Evolutionary conservation across 2,888 invertebrate genomes (phyloP), one percentile per base, ranked within the genome.

Genomic region (Seira musarum): DNA sequence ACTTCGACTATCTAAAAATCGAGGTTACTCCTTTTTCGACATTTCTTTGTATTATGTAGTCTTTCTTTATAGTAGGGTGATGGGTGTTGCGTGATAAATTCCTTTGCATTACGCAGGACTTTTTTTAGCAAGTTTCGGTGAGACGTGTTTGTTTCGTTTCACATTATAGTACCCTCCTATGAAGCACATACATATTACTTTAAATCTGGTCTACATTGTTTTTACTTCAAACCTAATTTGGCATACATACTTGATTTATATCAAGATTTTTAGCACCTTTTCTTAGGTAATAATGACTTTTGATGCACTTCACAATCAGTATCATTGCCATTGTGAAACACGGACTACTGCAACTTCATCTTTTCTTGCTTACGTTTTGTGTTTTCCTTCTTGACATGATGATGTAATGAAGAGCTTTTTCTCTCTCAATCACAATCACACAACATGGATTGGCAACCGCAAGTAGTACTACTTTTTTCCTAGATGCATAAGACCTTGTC

Each of bases 391-490:
- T 40, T 46, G 1, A 49, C 19, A n/a, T 64, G 61, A 73, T 73
- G 73, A 73, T 73, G 64, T 66, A 73, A 73, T 21, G 30, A 66
- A 40, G 13, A 19, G 22, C 5, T n/a, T 15, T 19, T 63, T 10
- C 22, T 22, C 63, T n/a, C n/a, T n/a, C n/a, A n/a, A n/a, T n/a
- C n/a, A n/a, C n/a, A n/a, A n/a, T n/a, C n/a, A n/a, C n/a, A n/a
- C n/a, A n/a, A n/a, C n/a, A n/a, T n/a, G n/a, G n/a, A n/a, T n/a
- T n/a, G 5, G 13, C 25, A n/a, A 40, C 65, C 73, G 25, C 67
- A 74, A 74, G 21, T n/a, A 69, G 67, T 63, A 63, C 69, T 76
- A 76, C 76, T 68, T 68, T 67, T 73, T 57, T 61, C 8, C 19
- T 40, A 40, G 60, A 24, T 22, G n/a, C 60, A 24, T 67, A 74